phyloP scores from a whole-genome alignment of 1,140 invertebrate species.

The Portunus trituberculatus region DNA sequence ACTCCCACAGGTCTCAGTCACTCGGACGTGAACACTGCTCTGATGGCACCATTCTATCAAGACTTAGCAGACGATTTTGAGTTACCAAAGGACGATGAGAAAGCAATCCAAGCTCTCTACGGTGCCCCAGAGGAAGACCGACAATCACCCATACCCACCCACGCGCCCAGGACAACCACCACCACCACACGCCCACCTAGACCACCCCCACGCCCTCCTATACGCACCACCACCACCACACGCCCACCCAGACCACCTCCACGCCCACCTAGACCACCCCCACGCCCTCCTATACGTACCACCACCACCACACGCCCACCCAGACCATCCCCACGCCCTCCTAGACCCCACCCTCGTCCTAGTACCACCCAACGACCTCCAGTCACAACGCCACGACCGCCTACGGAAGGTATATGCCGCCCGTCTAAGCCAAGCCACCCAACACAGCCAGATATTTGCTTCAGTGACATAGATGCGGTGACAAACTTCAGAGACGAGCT shows the following conservation, averaged over 20 bases:
- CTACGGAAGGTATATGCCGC: no score
- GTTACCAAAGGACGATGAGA: conserved; percentile 81
- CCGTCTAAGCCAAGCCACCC: background rate
- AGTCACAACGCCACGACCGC: background rate
- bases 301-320: conserved; percentile 72
- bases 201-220: conserved; percentile 78
- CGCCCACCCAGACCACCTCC: conserved; percentile 81
- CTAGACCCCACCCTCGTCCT: conserved; percentile 78
- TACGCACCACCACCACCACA: conserved; percentile 78
- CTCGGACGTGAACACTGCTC: conserved; percentile 79
- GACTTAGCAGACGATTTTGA: conserved; percentile 82
- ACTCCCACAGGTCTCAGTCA: conserved; percentile 82
- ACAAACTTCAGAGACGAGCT: conserved; percentile 81
- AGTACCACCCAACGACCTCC: conserved; percentile 66
- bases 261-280: conserved; percentile 76
- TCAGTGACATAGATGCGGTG: conserved; percentile 80
- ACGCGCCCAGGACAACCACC: background rate
- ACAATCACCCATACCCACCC: background rate
- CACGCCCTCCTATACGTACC: conserved; percentile 62
- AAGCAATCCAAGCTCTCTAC: conserved; percentile 81
- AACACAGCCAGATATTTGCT: conserved; percentile 77
- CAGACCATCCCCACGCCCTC: background rate
- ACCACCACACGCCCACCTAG: conserved; percentile 79
- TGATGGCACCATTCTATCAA: conserved; percentile 82
- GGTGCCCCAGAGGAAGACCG: conserved; percentile 67